phyloP scores from a whole-genome alignment of 2,888 invertebrate species.

The Xanthia togata region DNA sequence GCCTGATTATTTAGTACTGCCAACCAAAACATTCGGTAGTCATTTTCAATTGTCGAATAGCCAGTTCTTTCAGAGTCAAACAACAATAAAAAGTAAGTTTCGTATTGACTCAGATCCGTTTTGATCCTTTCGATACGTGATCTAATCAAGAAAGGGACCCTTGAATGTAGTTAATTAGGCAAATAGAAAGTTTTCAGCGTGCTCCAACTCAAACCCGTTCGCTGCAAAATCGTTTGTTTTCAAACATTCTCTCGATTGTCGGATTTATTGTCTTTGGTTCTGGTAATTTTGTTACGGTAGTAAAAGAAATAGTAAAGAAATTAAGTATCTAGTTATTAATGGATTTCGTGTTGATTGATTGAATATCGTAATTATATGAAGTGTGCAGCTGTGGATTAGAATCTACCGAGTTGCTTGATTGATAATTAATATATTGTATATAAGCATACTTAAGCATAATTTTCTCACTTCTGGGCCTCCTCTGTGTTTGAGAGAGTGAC shows the following conservation, averaged over 20 bases:
- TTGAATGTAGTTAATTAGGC: constrained; percentile 87
- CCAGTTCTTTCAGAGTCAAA: constrained; percentile 76
- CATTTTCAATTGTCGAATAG: constrained; percentile 68
- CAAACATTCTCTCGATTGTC: constrained; percentile 69
- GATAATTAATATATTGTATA: background rate
- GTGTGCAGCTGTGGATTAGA: background rate
- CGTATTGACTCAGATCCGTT: constrained; percentile 80
- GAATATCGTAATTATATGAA: background rate
- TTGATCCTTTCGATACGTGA: constrained; percentile 85
- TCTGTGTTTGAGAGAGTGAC: too few relatives aligned
- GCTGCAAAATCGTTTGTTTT: constrained; percentile 77
- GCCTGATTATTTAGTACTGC: background rate
- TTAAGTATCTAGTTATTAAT: background rate
- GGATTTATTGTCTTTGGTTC: constrained; percentile 49
- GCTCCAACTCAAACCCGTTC: constrained; percentile 66
- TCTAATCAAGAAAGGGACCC: constrained; percentile 84
- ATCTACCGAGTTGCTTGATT: background rate
- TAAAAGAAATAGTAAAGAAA: too few relatives aligned
- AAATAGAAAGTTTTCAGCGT: constrained; percentile 82
- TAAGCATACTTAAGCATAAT: background rate
- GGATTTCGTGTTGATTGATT: too few relatives aligned
- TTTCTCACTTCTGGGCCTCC: background rate
- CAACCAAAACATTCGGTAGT: constrained; percentile 20
- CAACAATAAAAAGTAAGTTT: constrained; percentile 85
- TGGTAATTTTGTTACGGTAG: constrained; percentile 21